These are phyloP conservation scores for Myrmecobius fasciatus DNA, from an alignment of 2,113 vertebrate genomes.

Conservation along the genomic window DNA sequence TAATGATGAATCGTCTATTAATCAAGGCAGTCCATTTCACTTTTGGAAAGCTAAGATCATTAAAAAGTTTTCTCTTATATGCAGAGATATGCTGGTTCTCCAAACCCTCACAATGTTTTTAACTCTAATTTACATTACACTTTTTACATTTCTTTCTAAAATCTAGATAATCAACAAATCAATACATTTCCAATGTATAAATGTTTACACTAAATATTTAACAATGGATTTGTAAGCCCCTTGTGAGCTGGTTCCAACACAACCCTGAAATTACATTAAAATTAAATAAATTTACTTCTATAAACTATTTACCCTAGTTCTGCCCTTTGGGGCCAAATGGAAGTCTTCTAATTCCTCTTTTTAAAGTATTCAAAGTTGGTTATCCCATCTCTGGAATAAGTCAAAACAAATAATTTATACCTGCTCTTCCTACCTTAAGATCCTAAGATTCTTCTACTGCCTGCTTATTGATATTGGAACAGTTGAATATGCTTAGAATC, in stretches of 20 bases:
- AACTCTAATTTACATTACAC: neutral
- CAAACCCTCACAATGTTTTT: neutral
- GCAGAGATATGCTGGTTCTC: neutral
- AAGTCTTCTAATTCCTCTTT: neutral
- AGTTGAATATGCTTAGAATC: neutral
- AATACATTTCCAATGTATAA: neutral
- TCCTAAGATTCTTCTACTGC: constrained; percentile 3
- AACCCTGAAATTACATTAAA: neutral
- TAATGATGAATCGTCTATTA: neutral
- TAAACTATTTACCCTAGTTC: neutral
- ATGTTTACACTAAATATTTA: neutral
- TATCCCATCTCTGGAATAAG: neutral
- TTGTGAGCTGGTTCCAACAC: neutral
- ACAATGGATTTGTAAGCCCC: neutral
- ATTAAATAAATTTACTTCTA: neutral
- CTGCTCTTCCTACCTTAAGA: neutral
- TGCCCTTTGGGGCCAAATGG: neutral
- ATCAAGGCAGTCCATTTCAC: neutral
- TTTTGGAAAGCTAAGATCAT: neutral
- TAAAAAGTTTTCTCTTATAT: neutral
- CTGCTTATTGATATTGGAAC: neutral
- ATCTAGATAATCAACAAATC: neutral
- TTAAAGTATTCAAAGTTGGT: neutral
- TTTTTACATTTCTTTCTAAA: neutral
- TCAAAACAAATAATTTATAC: neutral